These are phyloP conservation scores for Temnothorax rugatulus DNA, from an alignment of 2,888 invertebrate species.

Conservation along the genomic window DNA sequence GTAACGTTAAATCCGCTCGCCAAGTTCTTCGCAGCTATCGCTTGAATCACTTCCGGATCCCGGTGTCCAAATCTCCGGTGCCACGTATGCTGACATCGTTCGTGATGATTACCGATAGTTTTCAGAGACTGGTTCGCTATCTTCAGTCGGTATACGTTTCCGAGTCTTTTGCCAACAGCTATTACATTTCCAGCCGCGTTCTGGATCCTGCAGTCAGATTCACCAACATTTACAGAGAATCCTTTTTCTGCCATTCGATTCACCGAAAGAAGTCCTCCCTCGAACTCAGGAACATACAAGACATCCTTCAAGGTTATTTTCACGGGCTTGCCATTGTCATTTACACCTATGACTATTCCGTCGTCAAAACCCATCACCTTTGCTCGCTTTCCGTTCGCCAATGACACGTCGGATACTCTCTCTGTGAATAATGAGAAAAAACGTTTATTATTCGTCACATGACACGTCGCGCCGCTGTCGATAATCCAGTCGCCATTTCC, in stretches of 20 bases:
- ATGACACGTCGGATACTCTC: background rate
- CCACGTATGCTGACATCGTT: background rate
- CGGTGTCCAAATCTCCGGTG: background rate
- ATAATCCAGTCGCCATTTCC: background rate
- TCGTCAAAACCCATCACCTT: background rate
- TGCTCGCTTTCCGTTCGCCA: background rate
- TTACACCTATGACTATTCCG: background rate
- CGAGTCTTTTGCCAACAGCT: background rate
- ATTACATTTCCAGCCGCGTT: background rate
- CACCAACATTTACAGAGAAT: background rate
- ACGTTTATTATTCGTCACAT: background rate
- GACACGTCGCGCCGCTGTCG: background rate
- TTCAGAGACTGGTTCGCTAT: background rate
- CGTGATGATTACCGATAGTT: background rate
- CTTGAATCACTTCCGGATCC: background rate
- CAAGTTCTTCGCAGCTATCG: background rate
- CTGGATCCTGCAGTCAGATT: too few species aligned
- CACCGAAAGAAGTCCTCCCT: background rate
- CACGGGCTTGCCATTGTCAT: too few species aligned
- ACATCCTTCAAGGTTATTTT: background rate
- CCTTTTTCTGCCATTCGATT: background rate
- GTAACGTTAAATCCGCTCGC: background rate
- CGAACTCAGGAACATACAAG: background rate
- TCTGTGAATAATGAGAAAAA: background rate
- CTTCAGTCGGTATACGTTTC: background rate